Base-by-base conservation (phyloP, 2,888 invertebrate genomes). In the Dolichomitus sp. region DNA sequence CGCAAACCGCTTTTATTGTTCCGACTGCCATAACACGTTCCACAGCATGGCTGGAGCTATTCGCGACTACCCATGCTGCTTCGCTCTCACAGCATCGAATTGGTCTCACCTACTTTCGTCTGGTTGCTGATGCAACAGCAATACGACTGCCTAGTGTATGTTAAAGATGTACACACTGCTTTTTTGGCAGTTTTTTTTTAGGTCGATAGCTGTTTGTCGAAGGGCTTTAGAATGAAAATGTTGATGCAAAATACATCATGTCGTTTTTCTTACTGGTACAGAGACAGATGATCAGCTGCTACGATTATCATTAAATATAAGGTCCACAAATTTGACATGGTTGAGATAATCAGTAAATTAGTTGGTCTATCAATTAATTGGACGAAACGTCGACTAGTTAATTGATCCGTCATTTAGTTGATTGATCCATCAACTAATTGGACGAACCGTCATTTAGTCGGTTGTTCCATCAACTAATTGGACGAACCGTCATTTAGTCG, bases 1-100 rank as follows among this genome's bases (percentile, higher is more conserved):
- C 72, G 80, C 72, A 45, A 52, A 61, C 68, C 61, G 76, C 66
- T 48, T 80, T 83, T 80, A 80, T 80, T 80, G 72, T 83, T 83
- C 76, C 65, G 48, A 80, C 72, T 48, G 66, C 52, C 59, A 61
- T 63, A 69, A 69, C 69, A 66, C 40, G 37, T 50, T 27, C 19
- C 30, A 9, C 57, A 5, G 17, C 61, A 14, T 11, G 37, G 45
- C 54, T 59, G 59, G 4, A 40, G 42, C 37, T 42, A 70, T 69
- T 48, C 78, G 42, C 40, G 19, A 45, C 65, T 45, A 4, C 7
- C 11, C 17, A 0, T 17, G 33, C 27, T 30, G 66, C 7, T 66
- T 50, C 14, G 33, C 30, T 50, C 65, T 23, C 23, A 27, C 14
- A 65, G 14, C 75, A 50, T 72, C 66, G 66, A 76, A 50, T 61